Evolutionary conservation across 1,140 invertebrate species (phyloP), one percentile per base, ranked within the genome.

Genomic region (Pseudomyrmex cubaensis): DNA sequence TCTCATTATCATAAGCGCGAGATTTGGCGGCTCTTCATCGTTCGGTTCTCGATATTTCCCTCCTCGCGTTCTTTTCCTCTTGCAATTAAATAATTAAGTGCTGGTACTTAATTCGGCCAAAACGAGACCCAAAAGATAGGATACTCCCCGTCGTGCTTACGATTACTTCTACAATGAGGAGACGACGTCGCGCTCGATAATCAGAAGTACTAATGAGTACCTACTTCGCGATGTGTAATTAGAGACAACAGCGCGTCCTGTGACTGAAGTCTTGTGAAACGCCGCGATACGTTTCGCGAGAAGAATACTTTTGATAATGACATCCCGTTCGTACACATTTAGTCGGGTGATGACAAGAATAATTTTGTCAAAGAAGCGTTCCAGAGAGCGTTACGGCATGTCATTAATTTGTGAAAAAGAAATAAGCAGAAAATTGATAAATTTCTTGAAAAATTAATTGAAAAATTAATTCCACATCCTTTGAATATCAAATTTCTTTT

Each of bases 21-120:
- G 5, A 44, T 22, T 59, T 44, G n/a, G 61, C 73, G 9, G 48
- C 59, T 82, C 25, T 75, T 82, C 57, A 35, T 66, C n/a, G 22
- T 61, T 50, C 61, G 56, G 44, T 46, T 57, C 70, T 17, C 25
- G 44, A 66, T 35, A 35, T 72, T 63, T 35, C 13, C 20, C 17
- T 75, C 4, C 22, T 56, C 69, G 5, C 35, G n/a, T 22, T 62
- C 76, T 66, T 66, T 46, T 52, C 56, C 56, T 56, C 20, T 13
- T 57, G 46, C 82, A 70, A 84, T 80, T 69, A 78, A 84, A 87
- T 87, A 87, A 87, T 87, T 80, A 84, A 87, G 82, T 80, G 46
- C 74, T 50, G 85, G 61, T 80, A 84, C 82, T 84, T 86, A 86
- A 84, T 87, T 86, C 61, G 66, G 59, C 17, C 52, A 48, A 10